Base-by-base conservation (phyloP, 2,113 vertebrate genomes). In the Natator depressus region DNA sequence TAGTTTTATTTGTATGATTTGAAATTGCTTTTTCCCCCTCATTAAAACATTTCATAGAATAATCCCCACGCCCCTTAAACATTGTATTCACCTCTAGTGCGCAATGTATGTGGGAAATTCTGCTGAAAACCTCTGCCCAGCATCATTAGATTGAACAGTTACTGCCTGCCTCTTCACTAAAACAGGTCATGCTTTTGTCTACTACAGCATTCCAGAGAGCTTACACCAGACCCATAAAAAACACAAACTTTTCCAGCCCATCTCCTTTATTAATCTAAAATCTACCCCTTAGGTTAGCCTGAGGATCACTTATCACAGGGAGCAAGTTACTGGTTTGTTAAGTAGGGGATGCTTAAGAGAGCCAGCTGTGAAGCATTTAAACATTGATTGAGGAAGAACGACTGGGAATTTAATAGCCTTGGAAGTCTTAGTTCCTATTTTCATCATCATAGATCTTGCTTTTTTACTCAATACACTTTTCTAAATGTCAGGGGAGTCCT, bases 161-260 rank as follows among this genome's bases (percentile, higher is more conserved):
- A 84, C n/a, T 94, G 86, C 87, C 85, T 84, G 93, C 75, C 84
- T 94, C 82, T 91, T 78, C 91, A 87, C 89, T 91, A 46, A 91
- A 93, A 57, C 69, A 93, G 93, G 90, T 93, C 90, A 94, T 89
- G 76, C 92, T 93, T 95, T 91, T 94, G 94, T 97, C 94, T 97
- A 59, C 65, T 50, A 29, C 25, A 49, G 95, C 94, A 95, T 95
- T 97, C 94, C 96, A 95, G 89, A 24, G 55, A 97, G 94, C 83
- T 96, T 93, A 95, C 59, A 89, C 85, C 88, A 93, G 89, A 88
- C 82, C 91, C 94, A n/a, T 87, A 94, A 97, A 53, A 57, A 96
- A 91, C 91, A 90, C 59, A 89, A 89, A 46, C 85, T 93, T 89
- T 96, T 95, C 88, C 89, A 93, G 89, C 85, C 87, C 95, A 96